These are phyloP conservation scores for Buteo buteo DNA, from an alignment of 2,113 vertebrate genomes.

Conservation along the genomic window DNA sequence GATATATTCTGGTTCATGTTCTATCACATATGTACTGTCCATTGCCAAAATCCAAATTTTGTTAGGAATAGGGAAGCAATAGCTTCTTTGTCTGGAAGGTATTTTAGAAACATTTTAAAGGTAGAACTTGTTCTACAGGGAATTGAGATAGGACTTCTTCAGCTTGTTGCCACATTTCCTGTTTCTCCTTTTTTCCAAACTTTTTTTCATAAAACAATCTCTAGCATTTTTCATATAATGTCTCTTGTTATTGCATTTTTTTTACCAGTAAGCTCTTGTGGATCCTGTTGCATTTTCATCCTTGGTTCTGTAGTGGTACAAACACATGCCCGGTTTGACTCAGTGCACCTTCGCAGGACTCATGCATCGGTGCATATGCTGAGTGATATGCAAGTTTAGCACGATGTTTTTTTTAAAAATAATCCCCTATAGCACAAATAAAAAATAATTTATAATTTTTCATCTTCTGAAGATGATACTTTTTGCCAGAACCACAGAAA, in stretches of 20 bases:
- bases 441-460: not conserved
- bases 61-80: not conserved
- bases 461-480: not conserved
- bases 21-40: not conserved
- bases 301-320: not conserved
- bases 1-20: not conserved
- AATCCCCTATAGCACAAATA: not conserved
- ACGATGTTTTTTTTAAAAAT: not conserved
- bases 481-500: not conserved
- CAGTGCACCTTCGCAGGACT: not conserved
- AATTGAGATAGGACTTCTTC: not conserved
- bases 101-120: not conserved
- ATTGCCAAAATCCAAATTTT: not conserved
- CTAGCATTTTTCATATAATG: not conserved
- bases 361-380: not conserved
- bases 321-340: not conserved
- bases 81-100: not conserved
- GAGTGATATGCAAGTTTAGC: not conserved
- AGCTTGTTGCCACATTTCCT: not conserved
- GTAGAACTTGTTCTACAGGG: not conserved
- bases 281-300: not conserved
- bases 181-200: not conserved
- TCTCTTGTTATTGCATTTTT: not conserved
- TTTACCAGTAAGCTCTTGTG: not conserved
- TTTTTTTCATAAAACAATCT: not conserved